phyloP scores from a whole-genome alignment of 2,888 invertebrate species.

The Thyatira batis region DNA sequence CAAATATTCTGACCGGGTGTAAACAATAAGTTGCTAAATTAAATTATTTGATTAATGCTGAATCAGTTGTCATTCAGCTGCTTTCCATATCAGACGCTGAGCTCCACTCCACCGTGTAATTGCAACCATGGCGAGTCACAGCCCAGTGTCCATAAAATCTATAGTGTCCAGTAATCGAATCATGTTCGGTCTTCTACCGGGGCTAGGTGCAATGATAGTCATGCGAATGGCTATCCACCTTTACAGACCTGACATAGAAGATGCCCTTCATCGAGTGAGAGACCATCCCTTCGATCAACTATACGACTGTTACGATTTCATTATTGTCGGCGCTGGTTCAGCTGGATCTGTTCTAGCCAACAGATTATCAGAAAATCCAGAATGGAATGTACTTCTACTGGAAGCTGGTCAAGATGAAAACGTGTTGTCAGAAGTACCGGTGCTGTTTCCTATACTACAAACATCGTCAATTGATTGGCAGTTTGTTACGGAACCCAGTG shows the following conservation, averaged over 20 bases:
- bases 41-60: slow-evolving; percentile 27
- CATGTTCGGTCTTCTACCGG: slow-evolving; percentile 84
- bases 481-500: slow-evolving; percentile 88
- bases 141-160: slow-evolving; percentile 51
- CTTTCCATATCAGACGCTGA: slow-evolving; percentile 23
- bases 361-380: slow-evolving; percentile 87
- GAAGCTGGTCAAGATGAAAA: slow-evolving; percentile 92
- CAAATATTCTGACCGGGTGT: slow-evolving; percentile 31
- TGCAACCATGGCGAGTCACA: slow-evolving; percentile 49
- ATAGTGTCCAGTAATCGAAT: slow-evolving; percentile 85
- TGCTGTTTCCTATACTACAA: slow-evolving; percentile 87
- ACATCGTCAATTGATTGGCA: slow-evolving; percentile 91
- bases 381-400: slow-evolving; percentile 88
- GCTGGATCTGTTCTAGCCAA: slow-evolving; percentile 91
- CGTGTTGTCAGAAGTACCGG: slow-evolving; percentile 87
- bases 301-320: slow-evolving; percentile 87
- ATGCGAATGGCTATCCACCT: slow-evolving; percentile 84
- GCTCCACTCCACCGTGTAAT: slow-evolving; percentile 15
- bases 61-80: slow-evolving; percentile 34
- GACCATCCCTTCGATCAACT: slow-evolving; percentile 80
- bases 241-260: slow-evolving; percentile 88
- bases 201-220: slow-evolving; percentile 84
- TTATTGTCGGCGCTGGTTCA: slow-evolving; percentile 91
- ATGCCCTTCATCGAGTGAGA: slow-evolving; percentile 83
- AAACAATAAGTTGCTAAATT: slow-evolving; percentile 47